A percentile compares a stretch with the other conserved stretches of the same genome.
Conservation (phyloP, 2,888 invertebrate genomes). For the Aphrophora alni region DNA sequence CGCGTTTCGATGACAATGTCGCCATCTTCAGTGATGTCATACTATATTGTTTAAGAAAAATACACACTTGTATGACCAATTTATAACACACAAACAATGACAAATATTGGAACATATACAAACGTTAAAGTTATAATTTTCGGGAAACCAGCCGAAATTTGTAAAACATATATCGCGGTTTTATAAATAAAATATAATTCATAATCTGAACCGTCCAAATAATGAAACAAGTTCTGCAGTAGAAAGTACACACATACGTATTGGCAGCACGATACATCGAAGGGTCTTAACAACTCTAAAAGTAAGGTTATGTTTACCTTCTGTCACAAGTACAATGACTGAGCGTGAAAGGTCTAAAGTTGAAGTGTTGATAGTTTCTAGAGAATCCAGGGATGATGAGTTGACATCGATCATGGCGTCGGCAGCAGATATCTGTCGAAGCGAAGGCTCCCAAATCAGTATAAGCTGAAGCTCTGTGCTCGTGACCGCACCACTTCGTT, state of each 20-base stretch:
- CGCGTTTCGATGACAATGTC: no score
- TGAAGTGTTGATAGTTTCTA: slow-evolving; percentile 68
- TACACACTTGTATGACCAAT: no score
- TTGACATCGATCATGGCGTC: slow-evolving; percentile 75
- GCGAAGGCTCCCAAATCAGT: slow-evolving; percentile 66
- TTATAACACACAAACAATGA: no score
- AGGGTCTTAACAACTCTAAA: background rate
- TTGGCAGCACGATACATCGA: background rate
- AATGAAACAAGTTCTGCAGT: background rate
- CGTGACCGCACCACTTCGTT: slow-evolving; percentile 78
- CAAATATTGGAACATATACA: background rate
- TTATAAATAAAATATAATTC: no score
- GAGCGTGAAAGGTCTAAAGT: slow-evolving; percentile 73
- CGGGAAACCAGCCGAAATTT: no score
- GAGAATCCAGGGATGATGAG: slow-evolving; percentile 68
- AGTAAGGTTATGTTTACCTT: slow-evolving; percentile 63
- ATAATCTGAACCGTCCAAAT: no score
- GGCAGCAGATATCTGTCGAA: slow-evolving; percentile 73
- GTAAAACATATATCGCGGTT: no score
- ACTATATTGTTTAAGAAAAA: no score
- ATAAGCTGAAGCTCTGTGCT: slow-evolving; percentile 64
- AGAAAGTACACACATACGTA: background rate
- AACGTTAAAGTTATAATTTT: no score
- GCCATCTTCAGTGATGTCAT: no score
- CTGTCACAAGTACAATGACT: slow-evolving; percentile 80